A percentile compares a stretch with the other conserved stretches of the same genome.
These are phyloP conservation scores for Butorides virescens DNA, from an alignment of 2,113 vertebrate genomes.

Conservation along the genomic window DNA sequence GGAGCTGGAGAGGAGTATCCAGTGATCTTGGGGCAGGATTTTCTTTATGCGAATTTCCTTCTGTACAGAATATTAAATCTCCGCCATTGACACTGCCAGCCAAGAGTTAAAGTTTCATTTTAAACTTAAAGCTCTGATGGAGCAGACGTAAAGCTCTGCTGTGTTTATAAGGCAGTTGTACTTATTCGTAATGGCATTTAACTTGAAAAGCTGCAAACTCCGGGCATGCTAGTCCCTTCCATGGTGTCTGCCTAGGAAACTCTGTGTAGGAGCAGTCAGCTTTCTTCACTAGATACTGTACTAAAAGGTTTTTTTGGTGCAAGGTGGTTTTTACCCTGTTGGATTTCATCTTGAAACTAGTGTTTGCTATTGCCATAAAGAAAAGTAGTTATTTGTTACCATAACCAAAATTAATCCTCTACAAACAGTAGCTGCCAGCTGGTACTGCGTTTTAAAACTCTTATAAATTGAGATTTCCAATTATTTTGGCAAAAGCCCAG, in stretches of 20 bases:
- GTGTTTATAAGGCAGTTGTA: background rate
- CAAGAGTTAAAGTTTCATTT: conserved; percentile 11
- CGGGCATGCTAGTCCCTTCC: background rate
- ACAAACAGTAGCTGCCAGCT: conserved; percentile 5
- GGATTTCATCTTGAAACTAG: background rate
- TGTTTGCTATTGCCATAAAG: background rate
- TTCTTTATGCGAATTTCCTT: conserved; percentile 26
- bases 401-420: background rate
- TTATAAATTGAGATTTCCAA: background rate
- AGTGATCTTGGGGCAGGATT: conserved; percentile 11
- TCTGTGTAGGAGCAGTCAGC: background rate
- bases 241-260: background rate
- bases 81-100: background rate
- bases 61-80: background rate
- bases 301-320: background rate
- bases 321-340: background rate
- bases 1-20: background rate
- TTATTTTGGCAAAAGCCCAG: background rate
- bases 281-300: background rate
- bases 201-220: background rate
- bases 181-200: background rate
- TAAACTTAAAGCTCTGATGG: background rate
- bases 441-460: background rate
- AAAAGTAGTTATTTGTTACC: background rate
- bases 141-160: background rate